Base-by-base conservation (phyloP, 53 echinoderm and acorn worm genomes). In the Temnopleurus reevesii region DNA sequence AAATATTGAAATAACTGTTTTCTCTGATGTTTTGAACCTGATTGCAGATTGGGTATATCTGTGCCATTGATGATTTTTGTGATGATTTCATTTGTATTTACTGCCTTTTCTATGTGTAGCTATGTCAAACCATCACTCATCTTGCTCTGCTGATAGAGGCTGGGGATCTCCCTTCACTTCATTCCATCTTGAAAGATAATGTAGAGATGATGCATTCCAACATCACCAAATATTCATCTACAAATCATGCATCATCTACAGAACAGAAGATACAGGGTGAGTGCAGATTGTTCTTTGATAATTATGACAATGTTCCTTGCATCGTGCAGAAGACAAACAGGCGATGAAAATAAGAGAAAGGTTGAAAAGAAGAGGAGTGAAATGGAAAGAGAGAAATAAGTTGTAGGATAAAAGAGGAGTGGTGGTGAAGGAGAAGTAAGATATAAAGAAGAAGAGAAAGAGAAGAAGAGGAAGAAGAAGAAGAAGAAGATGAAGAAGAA, bases 91-190 rank as follows among this genome's bases (percentile, higher is more conserved):
- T n/a, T 66, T 41, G 65, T 38, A 18, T 51, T 51, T 51, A 15
- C 15, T 15, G 53, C 15, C 15, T 8, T 51, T 51, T 51, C 53
- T 51, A 8, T 15, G 9, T 51, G 28, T 86, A 99, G 99, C 91
- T 99, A 10, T 99, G 99, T 66, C 90, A 90, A 12, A 96, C 96
- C 0, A 81, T 99, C 4, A 57, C 91, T 36, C 99, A 99, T 54
- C 66, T 99, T 8, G 83, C 90, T 45, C 53, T 92, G 53, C 87
- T 95, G 4, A 15, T 96, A 4, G 86, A 15, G 0, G 26, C 6
- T 36, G 96, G 90, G 12, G 99, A 99, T 21, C 71, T 87, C 2
- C 28, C 66, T 15, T 33, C 23, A n/a, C 88, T 87, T 33, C 27
- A 27, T 30, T 33, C 51, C 8, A 34, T 87, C 65, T n/a, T 87